Percentiles rank a stretch among this genome's conserved stretches.
These are phyloP conservation scores for Pseudolaguvia tuberculata DNA, from an alignment of 2,113 vertebrate genomes.

Conservation along the genomic window DNA sequence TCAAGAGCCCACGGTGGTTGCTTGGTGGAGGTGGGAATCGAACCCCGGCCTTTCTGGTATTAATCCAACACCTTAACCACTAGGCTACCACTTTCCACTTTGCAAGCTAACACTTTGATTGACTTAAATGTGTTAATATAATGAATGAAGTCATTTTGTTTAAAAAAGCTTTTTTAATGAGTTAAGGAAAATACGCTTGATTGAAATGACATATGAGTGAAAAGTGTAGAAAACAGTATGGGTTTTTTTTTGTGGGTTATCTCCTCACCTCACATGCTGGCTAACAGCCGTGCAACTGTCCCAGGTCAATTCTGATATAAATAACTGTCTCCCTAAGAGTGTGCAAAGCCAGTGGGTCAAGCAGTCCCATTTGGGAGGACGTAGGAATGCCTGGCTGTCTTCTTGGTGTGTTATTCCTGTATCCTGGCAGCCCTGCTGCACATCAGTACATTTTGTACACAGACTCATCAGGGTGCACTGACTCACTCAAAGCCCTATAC, in stretches of 20 bases:
- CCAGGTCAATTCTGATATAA: conserved; percentile 49
- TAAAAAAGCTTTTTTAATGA: neutral
- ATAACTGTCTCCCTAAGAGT: conserved; percentile 47
- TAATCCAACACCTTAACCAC: too few species aligned
- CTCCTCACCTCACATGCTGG: conserved; percentile 17
- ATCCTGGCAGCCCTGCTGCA: conserved; percentile 39
- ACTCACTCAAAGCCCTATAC: conserved; percentile 6
- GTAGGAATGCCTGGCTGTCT: conserved; percentile 39
- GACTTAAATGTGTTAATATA: neutral
- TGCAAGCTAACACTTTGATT: too few species aligned
- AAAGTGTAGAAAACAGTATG: neutral
- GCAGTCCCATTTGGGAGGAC: conserved; percentile 43
- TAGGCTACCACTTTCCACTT: too few species aligned
- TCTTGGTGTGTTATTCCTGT: conserved; percentile 57
- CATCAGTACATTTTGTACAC: conserved; percentile 39
- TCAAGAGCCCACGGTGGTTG: too few species aligned
- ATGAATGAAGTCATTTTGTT: neutral
- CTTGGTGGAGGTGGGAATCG: too few species aligned
- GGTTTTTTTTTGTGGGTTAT: conserved; percentile 6
- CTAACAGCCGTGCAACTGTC: conserved; percentile 34
- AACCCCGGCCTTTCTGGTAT: too few species aligned
- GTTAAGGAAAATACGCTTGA: neutral
- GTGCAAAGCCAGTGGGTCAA: conserved; percentile 54
- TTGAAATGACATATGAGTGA: neutral
- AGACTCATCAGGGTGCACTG: neutral